Percentiles rank a stretch among this genome's conserved stretches.
These are phyloP conservation scores for Adrianichthys oophorus DNA, from an alignment of 2,797 vertebrate genomes.

Conservation along the genomic window DNA sequence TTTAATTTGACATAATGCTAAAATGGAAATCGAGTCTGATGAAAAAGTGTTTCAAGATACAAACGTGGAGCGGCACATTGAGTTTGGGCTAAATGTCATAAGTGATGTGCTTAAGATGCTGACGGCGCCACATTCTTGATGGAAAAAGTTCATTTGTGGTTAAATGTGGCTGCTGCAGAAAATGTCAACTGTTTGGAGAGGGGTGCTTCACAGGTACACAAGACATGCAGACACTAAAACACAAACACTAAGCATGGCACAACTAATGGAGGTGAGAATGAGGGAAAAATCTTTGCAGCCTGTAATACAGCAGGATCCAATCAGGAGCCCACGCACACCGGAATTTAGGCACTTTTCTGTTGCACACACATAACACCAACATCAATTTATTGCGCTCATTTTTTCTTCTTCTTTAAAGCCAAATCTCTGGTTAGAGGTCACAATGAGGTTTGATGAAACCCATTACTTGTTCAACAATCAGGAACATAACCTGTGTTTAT, in stretches of 20 bases:
- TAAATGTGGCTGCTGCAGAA: constrained; percentile 28
- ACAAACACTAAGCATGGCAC: constrained; percentile 7
- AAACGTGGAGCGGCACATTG: constrained; percentile 15
- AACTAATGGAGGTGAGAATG: constrained; percentile 38
- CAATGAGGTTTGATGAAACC: neutral
- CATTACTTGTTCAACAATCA: neutral
- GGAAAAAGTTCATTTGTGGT: constrained; percentile 7
- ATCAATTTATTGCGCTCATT: neutral
- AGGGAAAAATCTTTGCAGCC: constrained; percentile 16
- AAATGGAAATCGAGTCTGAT: neutral
- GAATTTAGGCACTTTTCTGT: constrained; percentile 5
- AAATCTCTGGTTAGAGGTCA: constrained; percentile 1
- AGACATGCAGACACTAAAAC: constrained; percentile 13
- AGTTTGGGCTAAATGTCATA: constrained; percentile 16
- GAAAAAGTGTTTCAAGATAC: constrained; percentile 7
- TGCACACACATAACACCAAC: constrained; percentile 1
- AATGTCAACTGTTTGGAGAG: constrained; percentile 33
- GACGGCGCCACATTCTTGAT: constrained; percentile 13
- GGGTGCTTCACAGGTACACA: constrained; percentile 6
- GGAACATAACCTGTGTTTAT: too few species aligned
- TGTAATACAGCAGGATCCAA: constrained; percentile 17
- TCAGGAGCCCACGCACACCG: constrained; percentile 19
- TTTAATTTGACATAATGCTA: too few species aligned
- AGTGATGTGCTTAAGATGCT: constrained; percentile 25
- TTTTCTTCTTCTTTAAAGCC: constrained; percentile 9